Evolutionary conservation across 2,797 vertebrate genomes (phyloP), one percentile per base, ranked within the genome.

Genomic region (Sternarchorhynchus goeldii): DNA sequence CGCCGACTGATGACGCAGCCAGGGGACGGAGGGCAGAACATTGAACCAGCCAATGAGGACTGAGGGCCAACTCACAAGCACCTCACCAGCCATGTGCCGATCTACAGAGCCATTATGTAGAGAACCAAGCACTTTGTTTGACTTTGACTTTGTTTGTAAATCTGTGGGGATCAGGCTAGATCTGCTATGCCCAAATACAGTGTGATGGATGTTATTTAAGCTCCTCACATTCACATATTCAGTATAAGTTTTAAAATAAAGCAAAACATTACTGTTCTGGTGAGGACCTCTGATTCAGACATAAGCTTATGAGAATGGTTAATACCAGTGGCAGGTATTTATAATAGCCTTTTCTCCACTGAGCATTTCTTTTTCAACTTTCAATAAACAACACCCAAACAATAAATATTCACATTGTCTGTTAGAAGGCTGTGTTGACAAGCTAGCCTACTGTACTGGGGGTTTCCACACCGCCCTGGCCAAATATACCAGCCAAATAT

Each of bases 1-100:
- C 76, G 81, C 39, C 72, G 65, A 72, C 60, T 77, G 80, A 80
- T 87, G 85, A 88, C 84, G 82, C 65, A 65, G 67, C 70, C 55
- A 7, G 0, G 10, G 31, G 76, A 60, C 45, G 73, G 73, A 62
- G 65, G 57, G 67, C 78, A 71, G 81, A 68, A 80, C 75, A 71
- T 45, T 45, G 63, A 81, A 65, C 20, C 62, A 8, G 31, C 70
- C 16, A 67, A 72, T 29, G 60, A 70, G 34, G 34, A 36, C 45
- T 68, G 56, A 71, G 16, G 12, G 20, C 29, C 12, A 3, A 5
- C 34, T 53, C 18, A n/a, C 21, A 73, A 59, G 63, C 10, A 3
- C 45, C 5, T 8, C 45, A 50, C 10, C 7, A 68, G 31, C 50
- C 31, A 31, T 25, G 20, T 14, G 10, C 45, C 45, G 2, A 12